These are phyloP conservation scores for Mionectes macconnelli DNA, from an alignment of 2,113 vertebrate genomes.

Conservation along the genomic window DNA sequence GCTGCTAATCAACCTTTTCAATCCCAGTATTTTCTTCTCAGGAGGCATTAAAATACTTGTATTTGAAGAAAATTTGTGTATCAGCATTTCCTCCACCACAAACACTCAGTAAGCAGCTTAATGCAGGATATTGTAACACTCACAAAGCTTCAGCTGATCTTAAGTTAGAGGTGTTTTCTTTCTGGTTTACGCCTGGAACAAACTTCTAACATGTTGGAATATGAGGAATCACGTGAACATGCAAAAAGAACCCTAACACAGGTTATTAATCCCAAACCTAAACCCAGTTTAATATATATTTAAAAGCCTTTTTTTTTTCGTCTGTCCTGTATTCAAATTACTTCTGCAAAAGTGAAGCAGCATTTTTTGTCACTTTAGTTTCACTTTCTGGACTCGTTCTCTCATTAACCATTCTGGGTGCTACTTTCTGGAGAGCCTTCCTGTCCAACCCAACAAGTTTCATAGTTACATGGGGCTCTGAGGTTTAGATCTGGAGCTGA, in stretches of 20 bases:
- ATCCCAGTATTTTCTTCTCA: constrained; percentile 7
- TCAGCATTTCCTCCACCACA: not conserved
- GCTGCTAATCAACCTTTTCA: not conserved
- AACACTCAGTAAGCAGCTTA: not conserved
- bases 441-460: not conserved
- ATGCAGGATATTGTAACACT: not conserved
- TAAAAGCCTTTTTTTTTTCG: fast-evolving
- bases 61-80: not conserved
- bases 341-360: constrained; percentile 11
- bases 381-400: constrained; percentile 29
- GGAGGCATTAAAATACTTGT: not conserved
- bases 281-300: not conserved
- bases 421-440: not conserved
- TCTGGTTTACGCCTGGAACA: not conserved
- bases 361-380: constrained; percentile 16
- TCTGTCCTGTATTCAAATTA: not conserved
- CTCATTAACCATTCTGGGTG: not conserved
- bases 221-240: fast-evolving
- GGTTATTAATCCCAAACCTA: not conserved
- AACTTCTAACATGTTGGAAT: not conserved
- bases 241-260: not conserved
- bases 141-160: not conserved
- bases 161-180: not conserved
- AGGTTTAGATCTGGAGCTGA: not conserved
- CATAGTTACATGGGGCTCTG: not conserved